phyloP scores from a whole-genome alignment of 2,113 vertebrate genomes.

The Lepus timidus region DNA sequence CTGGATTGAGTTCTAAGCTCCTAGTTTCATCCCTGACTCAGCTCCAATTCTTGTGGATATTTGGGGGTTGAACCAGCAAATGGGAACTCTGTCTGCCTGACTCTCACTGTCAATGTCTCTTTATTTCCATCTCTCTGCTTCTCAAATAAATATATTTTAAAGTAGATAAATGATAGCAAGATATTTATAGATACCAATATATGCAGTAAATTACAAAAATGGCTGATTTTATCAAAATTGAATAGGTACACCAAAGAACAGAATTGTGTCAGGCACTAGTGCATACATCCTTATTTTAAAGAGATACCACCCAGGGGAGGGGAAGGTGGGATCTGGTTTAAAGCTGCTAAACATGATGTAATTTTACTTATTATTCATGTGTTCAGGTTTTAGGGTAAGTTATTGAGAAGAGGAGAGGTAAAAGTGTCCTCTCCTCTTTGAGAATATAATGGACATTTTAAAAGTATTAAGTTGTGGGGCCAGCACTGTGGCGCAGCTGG shows the following conservation, averaged over 20 bases:
- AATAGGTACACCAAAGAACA: not conserved
- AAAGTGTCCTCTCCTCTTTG: not conserved
- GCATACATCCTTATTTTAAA: conserved; percentile 4
- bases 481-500: no score
- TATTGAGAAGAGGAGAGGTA: not conserved
- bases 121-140: no score
- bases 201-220: not conserved
- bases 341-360: not conserved
- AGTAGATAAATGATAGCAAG: conserved; percentile 23
- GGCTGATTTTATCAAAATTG: not conserved
- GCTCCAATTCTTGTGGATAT: no score
- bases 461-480: not conserved
- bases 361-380: conserved; percentile 22
- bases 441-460: not conserved
- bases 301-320: no score
- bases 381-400: not conserved
- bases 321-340: not conserved
- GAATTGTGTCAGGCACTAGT: not conserved
- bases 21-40: no score
- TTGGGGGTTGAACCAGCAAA: no score
- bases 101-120: no score
- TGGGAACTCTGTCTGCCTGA: no score
- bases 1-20: no score
- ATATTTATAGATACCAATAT: not conserved
- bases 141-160: not conserved